A percentile compares a stretch with the other conserved stretches of the same genome.
Evolutionary conservation across 1,140 invertebrate genomes (phyloP).

Genomic region (Leptinotarsa texana): DNA sequence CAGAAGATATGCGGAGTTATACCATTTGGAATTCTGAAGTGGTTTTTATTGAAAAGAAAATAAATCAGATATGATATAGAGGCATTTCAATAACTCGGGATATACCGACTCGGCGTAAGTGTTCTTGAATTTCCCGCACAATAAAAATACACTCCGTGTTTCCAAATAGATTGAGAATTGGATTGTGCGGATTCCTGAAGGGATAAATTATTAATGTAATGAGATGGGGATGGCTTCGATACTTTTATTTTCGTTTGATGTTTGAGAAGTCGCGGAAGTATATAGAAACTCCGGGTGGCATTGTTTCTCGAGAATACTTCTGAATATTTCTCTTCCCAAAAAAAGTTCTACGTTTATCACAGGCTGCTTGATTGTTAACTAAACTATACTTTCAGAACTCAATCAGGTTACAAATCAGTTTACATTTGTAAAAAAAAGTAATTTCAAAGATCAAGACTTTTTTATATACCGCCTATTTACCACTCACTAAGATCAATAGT

Average conservation of each 20-base stretch:
- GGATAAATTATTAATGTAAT: constrained; percentile 30
- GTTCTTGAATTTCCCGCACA: constrained; percentile 27
- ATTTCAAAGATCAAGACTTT: no score
- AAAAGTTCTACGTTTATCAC: no score
- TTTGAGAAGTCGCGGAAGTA: background rate
- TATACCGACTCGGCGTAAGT: constrained; percentile 14
- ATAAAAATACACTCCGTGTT: constrained; percentile 28
- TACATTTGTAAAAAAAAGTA: no score
- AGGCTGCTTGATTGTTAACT: no score
- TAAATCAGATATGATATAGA: constrained; percentile 33
- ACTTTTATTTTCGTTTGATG: constrained; percentile 6
- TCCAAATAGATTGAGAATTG: constrained; percentile 25
- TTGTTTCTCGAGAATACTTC: background rate
- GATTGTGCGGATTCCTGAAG: constrained; percentile 15
- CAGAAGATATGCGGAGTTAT: constrained; percentile 30
- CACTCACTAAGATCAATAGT: no score
- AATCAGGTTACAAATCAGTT: no score
- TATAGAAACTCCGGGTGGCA: background rate
- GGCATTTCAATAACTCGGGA: constrained; percentile 29
- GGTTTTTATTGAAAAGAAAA: constrained; percentile 33
- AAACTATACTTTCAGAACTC: no score
- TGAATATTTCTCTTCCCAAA: background rate
- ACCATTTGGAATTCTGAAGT: constrained; percentile 32
- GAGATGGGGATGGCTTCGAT: constrained; percentile 20
- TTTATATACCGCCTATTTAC: no score